Base-by-base conservation (phyloP, 2,888 invertebrate species). In the Oasisia sp. region DNA sequence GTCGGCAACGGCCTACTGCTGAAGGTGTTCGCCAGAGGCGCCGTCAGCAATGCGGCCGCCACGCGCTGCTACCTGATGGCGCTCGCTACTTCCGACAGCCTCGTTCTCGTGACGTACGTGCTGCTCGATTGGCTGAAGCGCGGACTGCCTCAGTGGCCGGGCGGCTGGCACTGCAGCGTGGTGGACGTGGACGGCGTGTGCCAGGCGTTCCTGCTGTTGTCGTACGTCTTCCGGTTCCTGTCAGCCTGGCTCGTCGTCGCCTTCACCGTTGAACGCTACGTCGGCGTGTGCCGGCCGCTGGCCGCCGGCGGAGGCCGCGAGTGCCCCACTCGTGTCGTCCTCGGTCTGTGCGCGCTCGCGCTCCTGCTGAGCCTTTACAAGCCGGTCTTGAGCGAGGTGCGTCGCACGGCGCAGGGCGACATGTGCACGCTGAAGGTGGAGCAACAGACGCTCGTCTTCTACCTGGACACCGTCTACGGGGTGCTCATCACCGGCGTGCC, bases 121-220 rank as follows among this genome's bases (percentile, higher is more conserved):
- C 94, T 96, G 74, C 94, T 95, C 50, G 96, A 96, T 93, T 96
- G 96, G 96, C 92, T 96, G 45, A 94, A 94, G 91, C 93, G 94
- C 45, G 95, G 95, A 14, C 92, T 95, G 91, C 94, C 94, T 14
- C 92, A 92, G 2, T 92, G 94, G 91, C 92, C 94, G 9, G 94
- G 94, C 38, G 93, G 94, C 19, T 92, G 93, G 74, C 14, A 27
- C 19, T 74, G 27, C 27, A 19, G 27, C 74, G 74, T 93, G 58
- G 32, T 91, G 27, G 91, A 45, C 9, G 32, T 91, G n/a, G 89
- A 91, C 5, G 93, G 93, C 32, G 44, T 93, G 32, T 93, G 93
- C 45, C 98, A 98, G 95, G 96, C 97, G 74, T 97, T 98, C 94
- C 97, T 97, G 27, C 98, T 98, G 95, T 95, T 97, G n/a, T 97